A percentile compares a stretch with the other conserved stretches of the same genome.
Evolutionary conservation across 2,113 vertebrate species (phyloP).

Genomic region (Engraulis encrasicolus): DNA sequence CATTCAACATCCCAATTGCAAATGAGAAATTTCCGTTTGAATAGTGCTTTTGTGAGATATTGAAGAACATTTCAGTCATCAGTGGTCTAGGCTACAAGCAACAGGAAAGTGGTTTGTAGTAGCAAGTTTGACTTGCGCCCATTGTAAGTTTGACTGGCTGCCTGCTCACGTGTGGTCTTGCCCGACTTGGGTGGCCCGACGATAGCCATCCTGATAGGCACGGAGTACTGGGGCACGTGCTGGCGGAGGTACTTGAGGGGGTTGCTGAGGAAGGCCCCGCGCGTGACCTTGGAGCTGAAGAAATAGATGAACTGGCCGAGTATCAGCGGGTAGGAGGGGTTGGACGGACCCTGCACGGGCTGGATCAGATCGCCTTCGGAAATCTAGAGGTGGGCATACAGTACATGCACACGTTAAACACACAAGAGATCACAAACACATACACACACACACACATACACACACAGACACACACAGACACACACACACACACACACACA

Average conservation of each 20-base stretch:
- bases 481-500: not conserved
- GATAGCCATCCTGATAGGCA: slow-evolving; percentile 85
- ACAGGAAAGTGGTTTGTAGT: too few species aligned
- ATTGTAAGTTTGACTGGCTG: too few species aligned
- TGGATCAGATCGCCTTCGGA: slow-evolving; percentile 84
- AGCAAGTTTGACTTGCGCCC: too few species aligned
- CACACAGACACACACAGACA: slow-evolving; percentile 19
- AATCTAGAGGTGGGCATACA: slow-evolving; percentile 69
- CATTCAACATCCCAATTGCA: too few species aligned
- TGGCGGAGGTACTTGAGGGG: slow-evolving; percentile 91
- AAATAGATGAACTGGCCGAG: slow-evolving; percentile 91
- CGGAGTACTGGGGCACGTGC: slow-evolving; percentile 75
- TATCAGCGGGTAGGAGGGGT: slow-evolving; percentile 77
- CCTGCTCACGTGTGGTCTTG: slow-evolving; percentile 85
- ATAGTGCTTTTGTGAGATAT: too few species aligned
- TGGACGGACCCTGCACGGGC: slow-evolving; percentile 71
- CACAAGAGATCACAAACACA: not conserved
- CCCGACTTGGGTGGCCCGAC: slow-evolving; percentile 93
- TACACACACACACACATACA: slow-evolving; percentile 55
- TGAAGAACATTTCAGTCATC: too few species aligned
- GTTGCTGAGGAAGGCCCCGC: slow-evolving; percentile 84
- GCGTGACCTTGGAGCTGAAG: slow-evolving; percentile 86
- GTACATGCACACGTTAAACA: slow-evolving; percentile 48
- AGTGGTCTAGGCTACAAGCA: too few species aligned
- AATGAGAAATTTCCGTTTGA: too few species aligned